Percentiles rank a stretch among this genome's conserved stretches.
Conservation (phyloP, 2,888 invertebrate species). For the Drosophila histrio region DNA sequence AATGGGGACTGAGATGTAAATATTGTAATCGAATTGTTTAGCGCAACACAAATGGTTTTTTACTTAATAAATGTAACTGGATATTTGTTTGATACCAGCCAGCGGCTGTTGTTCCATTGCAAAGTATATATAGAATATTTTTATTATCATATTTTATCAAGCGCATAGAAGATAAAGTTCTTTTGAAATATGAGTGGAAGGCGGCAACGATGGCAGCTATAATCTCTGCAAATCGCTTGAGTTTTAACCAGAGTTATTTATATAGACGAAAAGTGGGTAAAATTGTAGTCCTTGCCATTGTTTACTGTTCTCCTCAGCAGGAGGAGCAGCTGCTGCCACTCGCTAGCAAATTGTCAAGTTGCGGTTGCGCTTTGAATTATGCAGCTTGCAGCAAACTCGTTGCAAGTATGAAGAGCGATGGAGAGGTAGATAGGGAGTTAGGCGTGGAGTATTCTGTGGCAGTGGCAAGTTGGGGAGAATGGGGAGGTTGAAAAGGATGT, state of each 20-base stretch:
- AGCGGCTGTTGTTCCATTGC: background rate
- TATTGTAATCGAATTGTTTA: background rate
- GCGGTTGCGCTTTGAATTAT: constrained; percentile 78
- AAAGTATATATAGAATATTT: background rate
- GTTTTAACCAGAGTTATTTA: constrained; percentile 52
- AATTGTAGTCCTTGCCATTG: constrained; percentile 38
- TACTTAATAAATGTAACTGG: background rate
- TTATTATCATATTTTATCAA: background rate
- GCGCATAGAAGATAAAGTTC: background rate
- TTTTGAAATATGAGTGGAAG: background rate
- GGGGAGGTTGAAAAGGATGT: constrained; percentile 2
- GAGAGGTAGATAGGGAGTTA: background rate
- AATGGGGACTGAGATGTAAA: background rate
- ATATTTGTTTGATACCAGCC: background rate
- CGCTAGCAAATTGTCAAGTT: constrained; percentile 75
- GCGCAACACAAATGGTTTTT: background rate
- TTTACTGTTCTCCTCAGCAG: constrained; percentile 26
- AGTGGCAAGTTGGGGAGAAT: background rate
- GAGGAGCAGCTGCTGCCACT: constrained; percentile 53
- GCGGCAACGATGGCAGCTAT: constrained; percentile 44
- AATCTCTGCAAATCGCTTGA: constrained; percentile 57
- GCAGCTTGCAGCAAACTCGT: constrained; percentile 41
- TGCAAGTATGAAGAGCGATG: background rate
- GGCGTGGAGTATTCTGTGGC: background rate
- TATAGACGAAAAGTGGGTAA: constrained; percentile 50